phyloP scores from a whole-genome alignment of 2,797 vertebrate species.

The Potorous gilbertii region DNA sequence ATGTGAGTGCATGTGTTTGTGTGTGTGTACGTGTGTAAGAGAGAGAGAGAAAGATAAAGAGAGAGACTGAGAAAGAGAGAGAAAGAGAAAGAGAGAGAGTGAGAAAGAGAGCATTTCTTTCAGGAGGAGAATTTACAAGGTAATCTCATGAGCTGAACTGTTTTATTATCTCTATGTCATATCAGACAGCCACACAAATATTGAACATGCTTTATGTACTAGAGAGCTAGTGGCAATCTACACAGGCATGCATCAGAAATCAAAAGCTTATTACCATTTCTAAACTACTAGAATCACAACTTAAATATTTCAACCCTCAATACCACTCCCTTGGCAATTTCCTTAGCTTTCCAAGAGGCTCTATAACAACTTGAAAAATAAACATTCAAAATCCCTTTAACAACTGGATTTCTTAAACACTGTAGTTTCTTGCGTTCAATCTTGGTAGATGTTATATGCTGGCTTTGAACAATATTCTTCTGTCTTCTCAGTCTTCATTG shows the following conservation, averaged over 20 bases:
- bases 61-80: no score
- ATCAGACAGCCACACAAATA: conserved; percentile 60
- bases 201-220: conserved; percentile 1
- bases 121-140: conserved; percentile 43
- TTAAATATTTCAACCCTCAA: conserved; percentile 47
- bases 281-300: conserved; percentile 20
- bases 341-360: conserved; percentile 18
- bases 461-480: not conserved
- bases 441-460: not conserved
- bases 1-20: not conserved
- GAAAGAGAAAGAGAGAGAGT: no score
- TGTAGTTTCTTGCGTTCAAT: not conserved
- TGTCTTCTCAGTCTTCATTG: not conserved
- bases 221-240: conserved; percentile 12
- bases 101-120: not conserved
- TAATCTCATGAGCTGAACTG: conserved; percentile 67
- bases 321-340: conserved; percentile 2
- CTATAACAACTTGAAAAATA: conserved; percentile 5
- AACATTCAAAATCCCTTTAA: conserved; percentile 41
- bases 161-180: conserved; percentile 62
- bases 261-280: conserved; percentile 27
- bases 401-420: conserved; percentile 1
- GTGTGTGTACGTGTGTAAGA: no score
- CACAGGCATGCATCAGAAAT: conserved; percentile 18
- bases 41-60: no score